Evolutionary conservation across 2,113 vertebrate genomes (phyloP), one percentile per base, ranked within the genome.

Genomic region (Cyprinodon brontotheroides): DNA sequence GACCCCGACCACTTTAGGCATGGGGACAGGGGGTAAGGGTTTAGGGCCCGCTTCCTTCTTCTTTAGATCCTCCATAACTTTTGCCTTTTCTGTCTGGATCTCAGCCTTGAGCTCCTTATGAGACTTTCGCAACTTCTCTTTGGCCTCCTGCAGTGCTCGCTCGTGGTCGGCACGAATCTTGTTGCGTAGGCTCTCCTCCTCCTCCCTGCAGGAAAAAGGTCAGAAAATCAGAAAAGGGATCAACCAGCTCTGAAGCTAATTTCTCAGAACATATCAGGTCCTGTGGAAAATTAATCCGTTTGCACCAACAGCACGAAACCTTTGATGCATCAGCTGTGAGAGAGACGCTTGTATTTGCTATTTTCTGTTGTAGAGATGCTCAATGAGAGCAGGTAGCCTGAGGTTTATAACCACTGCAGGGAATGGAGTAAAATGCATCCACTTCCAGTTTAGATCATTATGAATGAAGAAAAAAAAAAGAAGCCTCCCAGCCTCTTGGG

Each of bases 121-220:
- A 1, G 97, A 97, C 91, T 99, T 99, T 73, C 95, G 94, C 83
- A 99, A 93, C 90, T 99, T 99, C 93, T 99, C 97, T 89, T 99
- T 99, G 36, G 98, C 98, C 92, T 99, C 97, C 92, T 99, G 97
- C 87, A 99, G 91, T 6, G 96, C 97, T 66, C 97, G 96, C 92
- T 99, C 97, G 2, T 99, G 98, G 92, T 99, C 98, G 22, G 97
- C 97, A 65, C 97, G 95, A 84, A 99, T 99, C 94, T 99, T 99
- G 89, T 97, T 96, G 90, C 97, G 95, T 90, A 99, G 94, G 80
- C 95, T 97, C 92, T 98, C 97, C 91, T 98, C 97, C 88, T 99
- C 97, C 93, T 98, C 97, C 93, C 98, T 99, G 83, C 68, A 61
- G 87, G 74, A 38, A 36, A 15, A 39, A 70, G 41, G 12, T 45